These are phyloP conservation scores for Microhierax caerulescens DNA, from an alignment of 2,797 vertebrate species.

Conservation along the genomic window DNA sequence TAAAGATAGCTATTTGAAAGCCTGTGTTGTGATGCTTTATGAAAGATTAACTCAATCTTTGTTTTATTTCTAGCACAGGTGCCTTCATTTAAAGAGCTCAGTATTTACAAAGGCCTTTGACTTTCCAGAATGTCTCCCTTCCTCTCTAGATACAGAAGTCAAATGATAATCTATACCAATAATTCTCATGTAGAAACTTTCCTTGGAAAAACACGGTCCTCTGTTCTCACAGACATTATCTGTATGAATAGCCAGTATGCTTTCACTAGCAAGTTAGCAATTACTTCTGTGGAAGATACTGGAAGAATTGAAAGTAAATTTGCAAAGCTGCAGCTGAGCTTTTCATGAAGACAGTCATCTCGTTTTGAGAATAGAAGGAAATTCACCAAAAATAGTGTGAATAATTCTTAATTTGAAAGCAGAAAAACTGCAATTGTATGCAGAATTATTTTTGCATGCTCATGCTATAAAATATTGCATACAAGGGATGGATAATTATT, in stretches of 20 bases:
- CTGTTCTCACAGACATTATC: background rate
- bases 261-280: background rate
- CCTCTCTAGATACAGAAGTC: background rate
- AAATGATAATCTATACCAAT: background rate
- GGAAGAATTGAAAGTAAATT: background rate
- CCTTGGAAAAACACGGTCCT: background rate
- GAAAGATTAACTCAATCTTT: constrained; percentile 58
- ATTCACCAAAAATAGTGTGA: background rate
- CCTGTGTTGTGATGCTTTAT: constrained; percentile 63
- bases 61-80: background rate
- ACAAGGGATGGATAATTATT: background rate
- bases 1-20: constrained; percentile 68
- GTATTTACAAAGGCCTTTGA: background rate
- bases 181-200: background rate
- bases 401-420: background rate
- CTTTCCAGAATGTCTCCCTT: fast-evolving
- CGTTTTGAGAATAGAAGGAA: background rate
- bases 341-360: background rate
- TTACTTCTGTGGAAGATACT: background rate
- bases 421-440: background rate
- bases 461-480: background rate
- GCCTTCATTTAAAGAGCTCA: background rate
- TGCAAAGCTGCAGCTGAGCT: constrained; percentile 50
- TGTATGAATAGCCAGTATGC: background rate
- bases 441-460: constrained; percentile 17